Base-by-base conservation (phyloP, 1,140 invertebrate species). In the Cydia pomonella region DNA sequence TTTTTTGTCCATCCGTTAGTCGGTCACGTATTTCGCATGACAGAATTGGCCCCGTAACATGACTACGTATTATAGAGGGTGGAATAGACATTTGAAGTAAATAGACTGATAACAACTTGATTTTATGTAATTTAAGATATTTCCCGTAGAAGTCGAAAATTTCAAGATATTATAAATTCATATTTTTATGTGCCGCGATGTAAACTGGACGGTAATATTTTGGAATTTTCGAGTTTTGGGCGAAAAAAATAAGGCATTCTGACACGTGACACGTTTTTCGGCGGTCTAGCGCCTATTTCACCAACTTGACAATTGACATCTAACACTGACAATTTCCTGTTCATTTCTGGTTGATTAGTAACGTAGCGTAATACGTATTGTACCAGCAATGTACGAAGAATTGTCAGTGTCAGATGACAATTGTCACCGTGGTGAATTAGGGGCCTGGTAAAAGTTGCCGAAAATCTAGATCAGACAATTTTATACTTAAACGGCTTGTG, bases 71-170 rank as follows among this genome's bases (percentile, higher is more conserved):
- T 27, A 33, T 64, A 69, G 64, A 69, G 64, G 64, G 64, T 33
- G 64, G 29, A 59, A 69, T 69, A 69, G 64, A 33, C 64, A 38
- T 33, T 69, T 69, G 64, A 38, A 38, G 64, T 69, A 69, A 41
- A 38, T 69, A 69, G 63, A 27, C 12, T 29, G 33, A 59, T 59
- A 59, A 59, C 7, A 23, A 59, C 6, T 23, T 59, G 53, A 23
- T 23, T 9, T 21, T 59, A 23, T 23, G 2, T 59, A 59, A 23
- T 59, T 50, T 50, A 59, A 59, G 21, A n/a, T 59, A 23, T 59
- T 59, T 18, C 21, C 53, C 18, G 7, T 50, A 10, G n/a, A 59
- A 10, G 7, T 1, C 7, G 53, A 59, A 21, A 59, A 9, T 59
- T 23, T 3, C 53, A 59, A 59, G 23, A 59, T 59, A 59, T 59